A percentile compares a stretch with the other conserved stretches of the same genome.
These are phyloP conservation scores for Elgaria multicarinata DNA, from an alignment of 2,113 vertebrate species.

Conservation along the genomic window DNA sequence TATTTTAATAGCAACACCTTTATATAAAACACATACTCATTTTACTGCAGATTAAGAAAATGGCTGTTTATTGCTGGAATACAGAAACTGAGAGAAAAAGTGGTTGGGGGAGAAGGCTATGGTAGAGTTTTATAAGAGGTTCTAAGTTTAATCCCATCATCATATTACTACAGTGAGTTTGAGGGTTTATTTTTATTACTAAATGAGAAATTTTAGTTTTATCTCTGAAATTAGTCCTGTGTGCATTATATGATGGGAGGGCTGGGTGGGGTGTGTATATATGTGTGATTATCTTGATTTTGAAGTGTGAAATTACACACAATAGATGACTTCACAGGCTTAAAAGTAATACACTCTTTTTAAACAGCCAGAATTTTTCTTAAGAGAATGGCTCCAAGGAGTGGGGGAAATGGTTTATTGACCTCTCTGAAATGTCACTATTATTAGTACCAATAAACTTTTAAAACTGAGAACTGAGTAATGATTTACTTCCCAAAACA, in stretches of 20 bases:
- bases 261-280: neutral
- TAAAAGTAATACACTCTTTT: neutral
- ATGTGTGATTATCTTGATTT: neutral
- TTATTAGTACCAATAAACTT: neutral
- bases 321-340: neutral
- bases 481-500: neutral
- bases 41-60: neutral
- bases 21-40: neutral
- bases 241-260: neutral
- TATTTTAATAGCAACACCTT: neutral
- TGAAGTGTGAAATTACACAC: neutral
- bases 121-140: neutral
- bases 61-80: neutral
- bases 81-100: neutral
- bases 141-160: neutral
- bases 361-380: neutral
- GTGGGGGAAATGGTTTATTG: neutral
- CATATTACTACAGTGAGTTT: neutral
- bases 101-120: neutral
- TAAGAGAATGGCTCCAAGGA: neutral
- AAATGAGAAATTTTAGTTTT: neutral
- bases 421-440: neutral
- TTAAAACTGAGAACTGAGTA: neutral
- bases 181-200: neutral
- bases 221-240: neutral